Conservation (phyloP, 2,797 vertebrate genomes). For the Loris lydekkerianus region DNA sequence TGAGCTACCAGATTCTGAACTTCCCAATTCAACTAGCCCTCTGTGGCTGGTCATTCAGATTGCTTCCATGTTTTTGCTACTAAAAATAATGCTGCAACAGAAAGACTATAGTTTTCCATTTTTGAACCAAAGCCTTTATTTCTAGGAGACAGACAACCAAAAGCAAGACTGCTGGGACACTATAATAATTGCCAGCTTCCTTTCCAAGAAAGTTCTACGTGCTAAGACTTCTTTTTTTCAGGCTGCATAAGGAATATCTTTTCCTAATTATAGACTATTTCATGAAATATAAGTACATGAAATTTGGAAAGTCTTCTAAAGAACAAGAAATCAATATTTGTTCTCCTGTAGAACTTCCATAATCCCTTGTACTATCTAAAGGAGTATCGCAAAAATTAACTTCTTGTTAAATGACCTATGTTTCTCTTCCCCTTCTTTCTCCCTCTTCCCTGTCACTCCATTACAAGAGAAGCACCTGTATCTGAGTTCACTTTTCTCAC, state of each 20-base stretch:
- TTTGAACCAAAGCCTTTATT: slow-evolving; percentile 3
- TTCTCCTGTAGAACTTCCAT: not conserved
- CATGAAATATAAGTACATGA: slow-evolving; percentile 1
- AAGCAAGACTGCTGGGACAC: not conserved
- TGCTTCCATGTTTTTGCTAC: not conserved
- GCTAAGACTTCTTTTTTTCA: not conserved
- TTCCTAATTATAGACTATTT: not conserved
- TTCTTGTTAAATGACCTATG: not conserved
- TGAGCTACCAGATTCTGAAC: not conserved
- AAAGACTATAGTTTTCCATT: not conserved
- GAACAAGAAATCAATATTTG: slow-evolving; percentile 40
- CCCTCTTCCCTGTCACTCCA: not conserved
- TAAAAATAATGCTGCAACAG: not conserved
- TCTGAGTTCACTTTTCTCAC: not conserved
- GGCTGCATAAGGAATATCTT: not conserved
- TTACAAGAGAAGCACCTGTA: not conserved
- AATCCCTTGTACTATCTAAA: not conserved
- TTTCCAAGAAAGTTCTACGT: slow-evolving; percentile 7
- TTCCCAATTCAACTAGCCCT: not conserved
- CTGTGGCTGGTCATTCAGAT: not conserved
- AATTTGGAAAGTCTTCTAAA: slow-evolving; percentile 24
- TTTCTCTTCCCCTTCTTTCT: not conserved
- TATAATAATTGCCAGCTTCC: not conserved
- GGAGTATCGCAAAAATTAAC: not conserved
- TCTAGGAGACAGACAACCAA: not conserved